These are phyloP conservation scores for Oreotragus oreotragus DNA, from an alignment of 2,113 vertebrate species.

Conservation along the genomic window DNA sequence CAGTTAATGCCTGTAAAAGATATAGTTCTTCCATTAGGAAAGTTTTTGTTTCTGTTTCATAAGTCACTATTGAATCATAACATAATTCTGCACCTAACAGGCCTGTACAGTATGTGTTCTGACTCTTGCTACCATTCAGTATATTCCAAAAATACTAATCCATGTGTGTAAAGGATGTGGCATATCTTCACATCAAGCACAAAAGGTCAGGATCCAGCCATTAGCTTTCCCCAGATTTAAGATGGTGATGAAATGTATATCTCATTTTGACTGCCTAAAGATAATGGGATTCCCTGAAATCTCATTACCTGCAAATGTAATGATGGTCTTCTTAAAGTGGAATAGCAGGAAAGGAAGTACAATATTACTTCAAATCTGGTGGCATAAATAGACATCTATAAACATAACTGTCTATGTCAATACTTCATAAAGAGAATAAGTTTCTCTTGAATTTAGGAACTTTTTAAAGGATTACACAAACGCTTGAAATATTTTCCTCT, in stretches of 20 bases:
- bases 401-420: background rate
- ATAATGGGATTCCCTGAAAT: slow-evolving; percentile 36
- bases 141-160: background rate
- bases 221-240: background rate
- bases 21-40: background rate
- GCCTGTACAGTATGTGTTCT: background rate
- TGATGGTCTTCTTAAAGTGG: background rate
- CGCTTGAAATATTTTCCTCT: background rate
- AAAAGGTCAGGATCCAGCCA: background rate
- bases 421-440: background rate
- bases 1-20: background rate
- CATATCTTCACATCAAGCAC: background rate
- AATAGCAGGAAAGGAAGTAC: background rate
- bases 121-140: background rate
- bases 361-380: background rate
- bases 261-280: background rate
- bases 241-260: background rate
- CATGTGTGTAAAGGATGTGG: background rate
- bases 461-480: background rate
- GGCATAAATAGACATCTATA: background rate
- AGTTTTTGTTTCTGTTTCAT: background rate
- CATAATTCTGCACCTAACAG: background rate
- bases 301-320: slow-evolving; percentile 10
- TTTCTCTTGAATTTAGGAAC: background rate
- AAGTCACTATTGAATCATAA: background rate